These are phyloP conservation scores for Hypotaenidia okinawae DNA, from an alignment of 2,797 vertebrate species.

Conservation along the genomic window DNA sequence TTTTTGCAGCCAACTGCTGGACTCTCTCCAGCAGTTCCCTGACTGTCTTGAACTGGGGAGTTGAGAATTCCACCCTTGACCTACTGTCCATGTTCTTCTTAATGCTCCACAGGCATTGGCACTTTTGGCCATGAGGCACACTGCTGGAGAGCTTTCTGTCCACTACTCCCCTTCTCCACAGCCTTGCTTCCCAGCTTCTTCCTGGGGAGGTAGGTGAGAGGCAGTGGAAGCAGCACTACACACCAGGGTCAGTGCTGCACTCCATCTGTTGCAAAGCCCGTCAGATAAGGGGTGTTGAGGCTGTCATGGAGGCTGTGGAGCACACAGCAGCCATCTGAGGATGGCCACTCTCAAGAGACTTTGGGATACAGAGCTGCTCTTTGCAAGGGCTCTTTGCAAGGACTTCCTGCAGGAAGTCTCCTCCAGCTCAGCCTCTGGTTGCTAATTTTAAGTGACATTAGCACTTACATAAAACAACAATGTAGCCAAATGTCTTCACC, in stretches of 20 bases:
- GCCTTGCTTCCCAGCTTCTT: no score
- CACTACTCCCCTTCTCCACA: no score
- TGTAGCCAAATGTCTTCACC: neutral
- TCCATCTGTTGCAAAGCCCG: neutral
- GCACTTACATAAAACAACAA: neutral
- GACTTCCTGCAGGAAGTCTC: neutral
- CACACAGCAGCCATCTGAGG: fast-evolving
- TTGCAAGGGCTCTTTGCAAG: neutral
- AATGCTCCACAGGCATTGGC: no score
- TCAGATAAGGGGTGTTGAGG: neutral
- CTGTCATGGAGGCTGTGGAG: neutral
- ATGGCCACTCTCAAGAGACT: neutral
- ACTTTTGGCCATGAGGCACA: no score
- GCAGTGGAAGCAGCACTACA: neutral
- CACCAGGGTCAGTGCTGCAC: fast-evolving
- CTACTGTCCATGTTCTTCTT: no score
- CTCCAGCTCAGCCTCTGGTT: neutral
- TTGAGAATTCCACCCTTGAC: no score
- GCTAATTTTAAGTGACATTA: neutral
- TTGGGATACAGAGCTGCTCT: neutral
- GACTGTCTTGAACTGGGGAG: no score
- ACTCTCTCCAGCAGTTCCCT: no score
- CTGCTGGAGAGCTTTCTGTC: no score
- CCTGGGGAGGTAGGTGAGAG: neutral
- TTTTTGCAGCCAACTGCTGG: no score